Conservation (phyloP, 2,113 vertebrate species). For the Neodontobutis hainanensis region DNA sequence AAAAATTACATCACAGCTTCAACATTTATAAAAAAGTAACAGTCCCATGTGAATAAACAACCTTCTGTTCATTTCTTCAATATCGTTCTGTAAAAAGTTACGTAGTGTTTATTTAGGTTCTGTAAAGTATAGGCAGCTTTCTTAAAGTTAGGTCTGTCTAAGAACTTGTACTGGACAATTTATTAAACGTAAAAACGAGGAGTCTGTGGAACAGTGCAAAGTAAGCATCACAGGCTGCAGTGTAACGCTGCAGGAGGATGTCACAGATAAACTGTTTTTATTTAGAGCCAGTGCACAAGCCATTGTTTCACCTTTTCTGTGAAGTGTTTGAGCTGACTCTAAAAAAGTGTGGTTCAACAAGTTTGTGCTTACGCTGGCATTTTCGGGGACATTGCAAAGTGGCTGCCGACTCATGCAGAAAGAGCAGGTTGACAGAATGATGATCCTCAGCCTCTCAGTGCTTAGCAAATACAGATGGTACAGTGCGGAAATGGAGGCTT, state of each 20-base stretch:
- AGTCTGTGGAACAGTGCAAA: neutral
- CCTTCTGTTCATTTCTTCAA: too few relatives aligned
- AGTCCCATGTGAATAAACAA: too few relatives aligned
- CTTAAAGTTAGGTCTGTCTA: too few relatives aligned
- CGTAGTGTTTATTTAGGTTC: too few relatives aligned
- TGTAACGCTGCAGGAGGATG: neutral
- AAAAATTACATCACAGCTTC: too few relatives aligned
- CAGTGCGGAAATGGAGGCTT: slow-evolving; percentile 63
- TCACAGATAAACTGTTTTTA: slow-evolving; percentile 18
- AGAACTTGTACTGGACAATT: too few relatives aligned
- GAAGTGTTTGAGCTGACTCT: slow-evolving; percentile 51
- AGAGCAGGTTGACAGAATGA: slow-evolving; percentile 68
- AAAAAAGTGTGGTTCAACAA: slow-evolving; percentile 62
- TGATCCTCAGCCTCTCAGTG: slow-evolving; percentile 57
- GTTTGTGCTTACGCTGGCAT: slow-evolving; percentile 63
- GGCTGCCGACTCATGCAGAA: slow-evolving; percentile 66
- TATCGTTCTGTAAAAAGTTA: too few relatives aligned
- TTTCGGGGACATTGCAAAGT: slow-evolving; percentile 61
- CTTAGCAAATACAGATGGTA: slow-evolving; percentile 71
- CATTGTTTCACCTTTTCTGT: slow-evolving; percentile 50
- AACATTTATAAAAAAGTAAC: too few relatives aligned
- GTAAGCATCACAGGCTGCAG: neutral
- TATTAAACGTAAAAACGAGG: neutral
- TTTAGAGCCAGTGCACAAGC: slow-evolving; percentile 31
- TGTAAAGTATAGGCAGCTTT: too few relatives aligned